Evolutionary conservation across 2,888 invertebrate genomes (phyloP).

Genomic region (Clistopyga incitator): DNA sequence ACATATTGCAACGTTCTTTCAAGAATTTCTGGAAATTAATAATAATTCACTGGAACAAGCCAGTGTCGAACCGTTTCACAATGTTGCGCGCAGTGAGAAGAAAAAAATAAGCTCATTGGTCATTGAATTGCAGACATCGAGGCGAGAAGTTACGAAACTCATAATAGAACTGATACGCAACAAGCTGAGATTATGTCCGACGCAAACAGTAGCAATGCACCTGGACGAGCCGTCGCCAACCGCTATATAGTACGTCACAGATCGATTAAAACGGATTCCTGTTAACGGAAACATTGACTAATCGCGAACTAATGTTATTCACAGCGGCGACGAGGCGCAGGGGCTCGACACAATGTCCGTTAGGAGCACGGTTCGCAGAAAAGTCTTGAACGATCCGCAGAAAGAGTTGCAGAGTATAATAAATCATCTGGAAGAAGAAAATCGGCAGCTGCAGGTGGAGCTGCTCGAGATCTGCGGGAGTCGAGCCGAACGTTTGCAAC

Average conservation of each 20-base stretch:
- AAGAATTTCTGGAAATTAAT: background rate
- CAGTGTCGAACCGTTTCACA: background rate
- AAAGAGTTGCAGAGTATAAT: slow-evolving; percentile 90
- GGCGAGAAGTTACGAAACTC: slow-evolving; percentile 81
- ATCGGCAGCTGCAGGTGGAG: slow-evolving; percentile 84
- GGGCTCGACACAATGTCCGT: slow-evolving; percentile 77
- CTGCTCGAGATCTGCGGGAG: slow-evolving; percentile 80
- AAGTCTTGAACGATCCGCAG: slow-evolving; percentile 85
- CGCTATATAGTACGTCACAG: slow-evolving; percentile 73
- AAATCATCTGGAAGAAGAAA: slow-evolving; percentile 89
- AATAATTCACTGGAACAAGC: background rate
- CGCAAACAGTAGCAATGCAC: slow-evolving; percentile 74
- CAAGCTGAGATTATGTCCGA: slow-evolving; percentile 81
- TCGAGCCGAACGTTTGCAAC: slow-evolving; percentile 85
- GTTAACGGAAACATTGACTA: slow-evolving; percentile 20
- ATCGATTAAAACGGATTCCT: slow-evolving; percentile 6
- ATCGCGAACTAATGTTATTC: background rate
- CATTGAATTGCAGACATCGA: slow-evolving; percentile 76
- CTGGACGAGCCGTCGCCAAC: slow-evolving; percentile 76
- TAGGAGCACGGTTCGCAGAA: slow-evolving; percentile 79
- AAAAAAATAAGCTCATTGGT: slow-evolving; percentile 18
- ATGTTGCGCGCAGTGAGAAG: slow-evolving; percentile 4
- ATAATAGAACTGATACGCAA: slow-evolving; percentile 81
- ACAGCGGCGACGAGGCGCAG: slow-evolving; percentile 75
- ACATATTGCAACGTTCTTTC: background rate